These are phyloP conservation scores for Hedychridium roseum DNA, from an alignment of 2,888 invertebrate species.

Conservation along the genomic window DNA sequence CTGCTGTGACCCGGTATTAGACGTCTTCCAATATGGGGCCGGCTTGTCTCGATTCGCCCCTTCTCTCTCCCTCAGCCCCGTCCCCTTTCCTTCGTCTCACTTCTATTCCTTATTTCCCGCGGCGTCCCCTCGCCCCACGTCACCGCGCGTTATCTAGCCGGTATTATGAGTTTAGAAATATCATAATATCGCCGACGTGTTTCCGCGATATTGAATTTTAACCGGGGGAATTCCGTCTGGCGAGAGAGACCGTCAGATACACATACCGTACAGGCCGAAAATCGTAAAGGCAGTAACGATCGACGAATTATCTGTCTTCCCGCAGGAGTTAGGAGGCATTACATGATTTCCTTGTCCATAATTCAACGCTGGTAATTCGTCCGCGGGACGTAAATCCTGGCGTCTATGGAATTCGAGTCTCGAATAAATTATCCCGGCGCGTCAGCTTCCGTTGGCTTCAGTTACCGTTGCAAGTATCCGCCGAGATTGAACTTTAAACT, in stretches of 20 bases:
- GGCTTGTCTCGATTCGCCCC: constrained; percentile 17
- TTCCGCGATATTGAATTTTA: constrained; percentile 53
- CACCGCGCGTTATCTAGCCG: constrained; percentile 29
- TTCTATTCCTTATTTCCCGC: neutral
- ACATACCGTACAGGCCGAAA: too few species aligned
- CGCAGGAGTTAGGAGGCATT: too few species aligned
- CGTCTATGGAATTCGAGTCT: too few species aligned
- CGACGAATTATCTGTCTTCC: too few species aligned
- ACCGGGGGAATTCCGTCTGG: too few species aligned
- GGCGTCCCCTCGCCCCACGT: constrained; percentile 18
- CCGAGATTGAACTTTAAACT: constrained; percentile 19
- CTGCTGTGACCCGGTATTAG: constrained; percentile 35
- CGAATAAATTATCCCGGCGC: too few species aligned
- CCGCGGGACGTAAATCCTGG: too few species aligned
- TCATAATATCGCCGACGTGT: constrained; percentile 50
- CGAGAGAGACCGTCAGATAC: too few species aligned
- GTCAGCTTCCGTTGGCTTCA: too few species aligned
- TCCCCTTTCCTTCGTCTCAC: neutral
- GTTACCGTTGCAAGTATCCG: constrained; percentile 4
- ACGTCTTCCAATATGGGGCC: constrained; percentile 45
- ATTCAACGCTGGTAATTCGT: too few species aligned
- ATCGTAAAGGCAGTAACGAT: too few species aligned
- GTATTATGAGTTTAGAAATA: constrained; percentile 52
- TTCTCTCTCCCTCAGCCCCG: constrained; percentile 6
- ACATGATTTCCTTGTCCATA: too few species aligned